phyloP scores from a whole-genome alignment of 2,888 invertebrate species.

The Mythimna vitellina region DNA sequence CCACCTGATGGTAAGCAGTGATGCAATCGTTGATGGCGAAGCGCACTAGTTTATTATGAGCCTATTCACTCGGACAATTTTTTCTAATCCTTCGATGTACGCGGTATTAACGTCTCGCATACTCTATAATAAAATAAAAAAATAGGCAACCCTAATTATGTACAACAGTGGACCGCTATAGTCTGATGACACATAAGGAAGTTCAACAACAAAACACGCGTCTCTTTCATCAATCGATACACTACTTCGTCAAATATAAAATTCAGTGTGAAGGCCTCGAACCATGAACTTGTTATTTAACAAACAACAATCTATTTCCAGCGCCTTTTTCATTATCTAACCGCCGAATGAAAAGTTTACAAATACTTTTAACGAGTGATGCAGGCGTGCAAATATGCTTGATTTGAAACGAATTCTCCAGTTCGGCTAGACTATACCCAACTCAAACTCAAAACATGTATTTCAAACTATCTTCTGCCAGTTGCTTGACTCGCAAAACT shows the following conservation, averaged over 20 bases:
- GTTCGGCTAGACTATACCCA: no score
- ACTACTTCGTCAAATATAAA: neutral
- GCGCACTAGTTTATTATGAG: no score
- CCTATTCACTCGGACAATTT: no score
- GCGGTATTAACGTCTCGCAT: no score
- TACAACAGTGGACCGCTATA: neutral
- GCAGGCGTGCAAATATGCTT: neutral
- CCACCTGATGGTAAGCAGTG: no score
- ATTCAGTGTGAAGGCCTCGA: conserved; percentile 25
- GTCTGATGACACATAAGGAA: neutral
- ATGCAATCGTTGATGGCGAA: no score
- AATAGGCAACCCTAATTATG: no score
- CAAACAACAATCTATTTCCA: conserved; percentile 33
- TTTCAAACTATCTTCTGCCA: no score
- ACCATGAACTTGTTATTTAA: conserved; percentile 17
- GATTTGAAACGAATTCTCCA: neutral
- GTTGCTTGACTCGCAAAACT: no score
- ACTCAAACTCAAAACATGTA: no score
- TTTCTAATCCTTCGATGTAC: no score
- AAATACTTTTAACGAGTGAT: conserved; percentile 19
- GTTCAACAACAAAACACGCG: neutral
- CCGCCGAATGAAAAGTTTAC: conserved; percentile 17
- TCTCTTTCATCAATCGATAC: neutral
- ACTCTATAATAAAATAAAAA: no score
- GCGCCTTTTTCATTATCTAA: conserved; percentile 8